Conservation (phyloP, 2,113 vertebrate species). For the Mesoclemmys tuberculata region DNA sequence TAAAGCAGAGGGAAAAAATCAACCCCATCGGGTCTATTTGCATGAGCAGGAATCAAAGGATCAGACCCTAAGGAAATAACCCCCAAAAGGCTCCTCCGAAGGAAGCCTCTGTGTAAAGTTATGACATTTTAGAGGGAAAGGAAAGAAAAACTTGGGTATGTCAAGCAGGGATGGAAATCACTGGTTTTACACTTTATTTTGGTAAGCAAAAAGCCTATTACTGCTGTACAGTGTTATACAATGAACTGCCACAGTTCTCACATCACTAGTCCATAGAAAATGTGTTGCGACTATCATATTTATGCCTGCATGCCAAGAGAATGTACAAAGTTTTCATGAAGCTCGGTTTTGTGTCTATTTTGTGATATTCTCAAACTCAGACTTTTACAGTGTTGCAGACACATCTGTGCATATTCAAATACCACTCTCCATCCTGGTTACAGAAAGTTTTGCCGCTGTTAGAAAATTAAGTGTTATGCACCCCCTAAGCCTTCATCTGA, state of each 20-base stretch:
- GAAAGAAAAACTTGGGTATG: slow-evolving; percentile 45
- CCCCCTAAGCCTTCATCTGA: slow-evolving; percentile 10
- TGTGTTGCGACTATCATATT: slow-evolving; percentile 29
- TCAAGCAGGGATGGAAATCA: slow-evolving; percentile 62
- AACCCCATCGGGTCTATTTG: neutral
- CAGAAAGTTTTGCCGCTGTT: neutral
- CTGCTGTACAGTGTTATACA: slow-evolving; percentile 46
- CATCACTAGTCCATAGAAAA: slow-evolving; percentile 57
- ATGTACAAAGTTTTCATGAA: slow-evolving; percentile 38
- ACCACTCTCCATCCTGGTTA: neutral
- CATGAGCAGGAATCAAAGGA: neutral
- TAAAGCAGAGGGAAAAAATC: neutral
- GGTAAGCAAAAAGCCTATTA: slow-evolving; percentile 63
- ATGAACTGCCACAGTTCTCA: slow-evolving; percentile 42
- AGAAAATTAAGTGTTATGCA: neutral
- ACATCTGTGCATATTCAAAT: neutral
- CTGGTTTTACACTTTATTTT: slow-evolving; percentile 55
- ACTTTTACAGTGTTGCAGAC: slow-evolving; percentile 35
- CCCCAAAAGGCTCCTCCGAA: neutral
- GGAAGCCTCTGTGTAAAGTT: neutral
- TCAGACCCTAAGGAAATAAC: rapidly evolving
- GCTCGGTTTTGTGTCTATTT: slow-evolving; percentile 2
- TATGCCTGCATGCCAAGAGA: slow-evolving; percentile 44
- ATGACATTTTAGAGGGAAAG: slow-evolving; percentile 4
- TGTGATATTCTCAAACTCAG: neutral